A percentile compares a stretch with the other conserved stretches of the same genome.
Evolutionary conservation across 1,140 invertebrate genomes (phyloP).

Genomic region (Zelostemma sp.): DNA sequence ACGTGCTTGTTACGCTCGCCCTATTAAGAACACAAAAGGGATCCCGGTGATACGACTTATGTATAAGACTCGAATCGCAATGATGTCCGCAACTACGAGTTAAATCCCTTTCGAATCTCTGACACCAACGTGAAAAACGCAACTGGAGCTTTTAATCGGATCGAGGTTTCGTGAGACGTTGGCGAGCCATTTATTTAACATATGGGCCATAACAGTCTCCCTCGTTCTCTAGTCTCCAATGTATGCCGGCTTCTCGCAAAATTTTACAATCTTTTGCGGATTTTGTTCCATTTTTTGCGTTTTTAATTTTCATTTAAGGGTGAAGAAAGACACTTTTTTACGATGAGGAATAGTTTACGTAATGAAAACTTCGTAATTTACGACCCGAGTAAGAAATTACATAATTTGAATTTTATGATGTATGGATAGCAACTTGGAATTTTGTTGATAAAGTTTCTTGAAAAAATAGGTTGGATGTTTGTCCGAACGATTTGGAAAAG

Average conservation of each 20-base stretch:
- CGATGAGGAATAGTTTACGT: no score
- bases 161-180: slow-evolving; percentile 27
- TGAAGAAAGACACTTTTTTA: no score
- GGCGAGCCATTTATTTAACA: slow-evolving; percentile 40
- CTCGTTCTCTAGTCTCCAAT: slow-evolving; percentile 15
- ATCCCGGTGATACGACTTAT: slow-evolving; percentile 8
- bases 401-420: no score
- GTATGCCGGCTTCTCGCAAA: slow-evolving; percentile 13
- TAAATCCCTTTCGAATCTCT: slow-evolving; percentile 29
- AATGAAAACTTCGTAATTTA: no score
- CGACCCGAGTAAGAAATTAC: no score
- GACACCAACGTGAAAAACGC: slow-evolving; percentile 20
- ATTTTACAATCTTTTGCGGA: no score
- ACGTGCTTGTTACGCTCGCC: slow-evolving; percentile 22
- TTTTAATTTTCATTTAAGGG: no score
- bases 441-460: no score
- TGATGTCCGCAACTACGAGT: slow-evolving; percentile 8
- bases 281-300: neutral
- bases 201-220: slow-evolving; percentile 42
- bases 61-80: slow-evolving; percentile 22
- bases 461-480: no score
- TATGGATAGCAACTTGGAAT: no score
- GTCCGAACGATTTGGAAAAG: no score
- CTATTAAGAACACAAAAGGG: slow-evolving; percentile 25
- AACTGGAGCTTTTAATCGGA: slow-evolving; percentile 30